Evolutionary conservation across 1,140 invertebrate genomes (phyloP).

Genomic region (Bombus soroeensis): DNA sequence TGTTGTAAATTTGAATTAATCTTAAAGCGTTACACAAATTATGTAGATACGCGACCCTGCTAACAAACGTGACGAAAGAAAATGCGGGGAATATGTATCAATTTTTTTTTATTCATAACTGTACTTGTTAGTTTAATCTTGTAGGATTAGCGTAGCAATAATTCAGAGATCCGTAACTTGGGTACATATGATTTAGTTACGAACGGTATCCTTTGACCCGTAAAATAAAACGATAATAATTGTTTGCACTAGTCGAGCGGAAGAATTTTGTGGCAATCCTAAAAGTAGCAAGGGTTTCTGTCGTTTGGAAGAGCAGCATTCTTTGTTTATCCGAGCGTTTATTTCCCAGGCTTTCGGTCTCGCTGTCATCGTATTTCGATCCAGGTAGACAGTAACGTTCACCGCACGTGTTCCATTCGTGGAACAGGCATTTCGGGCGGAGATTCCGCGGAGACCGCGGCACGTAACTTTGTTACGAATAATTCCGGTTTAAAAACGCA

Average conservation of each 20-base stretch:
- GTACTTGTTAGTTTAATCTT: neutral
- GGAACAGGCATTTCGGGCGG: slow-evolving; percentile 37
- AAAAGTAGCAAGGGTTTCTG: neutral
- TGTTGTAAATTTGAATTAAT: neutral
- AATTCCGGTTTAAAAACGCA: slow-evolving; percentile 60
- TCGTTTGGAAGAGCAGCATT: neutral
- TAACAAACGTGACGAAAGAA: neutral
- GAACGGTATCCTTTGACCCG: neutral
- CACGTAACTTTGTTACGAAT: slow-evolving; percentile 71
- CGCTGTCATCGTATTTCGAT: neutral
- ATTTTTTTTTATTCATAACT: neutral
- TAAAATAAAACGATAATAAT: neutral
- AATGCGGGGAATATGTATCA: neutral
- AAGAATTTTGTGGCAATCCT: neutral
- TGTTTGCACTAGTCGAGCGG: neutral
- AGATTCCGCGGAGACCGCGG: slow-evolving; percentile 29
- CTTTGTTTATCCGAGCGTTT: neutral
- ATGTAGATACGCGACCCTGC: no score
- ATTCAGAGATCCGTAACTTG: neutral
- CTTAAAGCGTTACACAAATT: neutral
- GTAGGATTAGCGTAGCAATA: neutral
- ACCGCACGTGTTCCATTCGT: slow-evolving; percentile 21
- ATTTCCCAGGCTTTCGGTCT: neutral
- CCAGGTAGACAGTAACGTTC: slow-evolving; percentile 1
- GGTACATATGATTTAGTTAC: neutral